A percentile compares a stretch with the other conserved stretches of the same genome.
These are phyloP conservation scores for Glossophaga mutica DNA, from an alignment of 2,797 vertebrate species.

Conservation along the genomic window DNA sequence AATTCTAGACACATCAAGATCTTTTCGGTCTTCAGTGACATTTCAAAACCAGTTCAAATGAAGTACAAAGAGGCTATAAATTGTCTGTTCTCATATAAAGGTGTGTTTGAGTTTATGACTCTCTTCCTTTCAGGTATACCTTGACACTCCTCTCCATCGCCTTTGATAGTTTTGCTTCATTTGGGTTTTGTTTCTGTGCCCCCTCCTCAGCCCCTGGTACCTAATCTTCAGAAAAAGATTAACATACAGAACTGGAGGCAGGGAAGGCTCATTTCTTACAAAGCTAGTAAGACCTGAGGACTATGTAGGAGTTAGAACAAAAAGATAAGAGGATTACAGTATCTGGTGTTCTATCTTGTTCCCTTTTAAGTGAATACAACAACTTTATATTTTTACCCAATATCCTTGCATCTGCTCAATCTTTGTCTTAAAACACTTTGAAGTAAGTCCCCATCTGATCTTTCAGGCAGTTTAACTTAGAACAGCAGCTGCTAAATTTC, in stretches of 20 bases:
- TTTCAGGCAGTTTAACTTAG: not conserved
- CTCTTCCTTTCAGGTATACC: not conserved
- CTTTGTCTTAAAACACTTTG: not conserved
- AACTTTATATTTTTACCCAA: not conserved
- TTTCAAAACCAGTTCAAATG: conserved; percentile 27
- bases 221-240: not conserved
- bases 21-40: not conserved
- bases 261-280: not conserved
- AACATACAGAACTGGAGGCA: not conserved
- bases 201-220: not conserved
- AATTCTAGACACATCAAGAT: not conserved
- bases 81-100: not conserved
- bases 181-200: not conserved
- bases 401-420: not conserved
- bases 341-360: not conserved
- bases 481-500: conserved; percentile 4
- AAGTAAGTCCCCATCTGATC: not conserved
- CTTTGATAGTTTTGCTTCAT: not conserved
- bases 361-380: not conserved
- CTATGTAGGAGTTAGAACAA: not conserved
- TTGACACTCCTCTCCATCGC: not conserved
- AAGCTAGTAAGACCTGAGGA: not conserved
- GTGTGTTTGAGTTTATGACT: not conserved
- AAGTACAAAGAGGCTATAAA: not conserved
- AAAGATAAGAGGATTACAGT: not conserved